phyloP scores from a whole-genome alignment of 2,113 vertebrate species.

The Tupaia chinensis region DNA sequence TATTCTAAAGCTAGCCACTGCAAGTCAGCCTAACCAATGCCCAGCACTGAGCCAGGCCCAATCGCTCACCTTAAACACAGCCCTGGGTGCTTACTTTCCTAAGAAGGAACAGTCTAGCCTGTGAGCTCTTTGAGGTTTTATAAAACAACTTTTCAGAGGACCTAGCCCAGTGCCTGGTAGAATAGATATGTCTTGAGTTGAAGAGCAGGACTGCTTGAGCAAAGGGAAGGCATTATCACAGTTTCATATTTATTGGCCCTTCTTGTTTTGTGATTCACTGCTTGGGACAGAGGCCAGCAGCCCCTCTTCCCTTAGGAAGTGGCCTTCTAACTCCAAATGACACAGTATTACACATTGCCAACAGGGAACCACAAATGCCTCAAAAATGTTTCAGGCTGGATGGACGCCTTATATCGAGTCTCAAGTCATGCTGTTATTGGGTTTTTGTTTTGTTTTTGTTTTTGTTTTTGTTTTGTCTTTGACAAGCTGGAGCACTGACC shows the following conservation, averaged over 20 bases:
- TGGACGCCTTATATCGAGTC: neutral
- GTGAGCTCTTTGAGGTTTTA: neutral
- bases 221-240: neutral
- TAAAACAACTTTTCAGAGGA: neutral
- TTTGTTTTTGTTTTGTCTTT: slow-evolving; percentile 16
- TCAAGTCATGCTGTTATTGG: neutral
- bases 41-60: neutral
- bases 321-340: slow-evolving; percentile 40
- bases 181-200: neutral
- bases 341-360: slow-evolving; percentile 9
- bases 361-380: neutral
- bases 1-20: neutral
- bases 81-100: neutral
- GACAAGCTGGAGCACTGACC: neutral
- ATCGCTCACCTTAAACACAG: neutral
- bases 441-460: neutral
- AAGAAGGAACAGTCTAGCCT: neutral
- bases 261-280: slow-evolving; percentile 32
- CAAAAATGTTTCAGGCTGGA: neutral
- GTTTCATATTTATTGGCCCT: neutral
- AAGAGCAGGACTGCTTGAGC: neutral
- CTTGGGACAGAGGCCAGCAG: neutral
- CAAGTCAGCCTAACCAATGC: neutral
- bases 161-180: neutral
- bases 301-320: slow-evolving; percentile 47